Evolutionary conservation across 2,113 vertebrate genomes (phyloP).

Genomic region (Gasterosteus aculeatus): DNA sequence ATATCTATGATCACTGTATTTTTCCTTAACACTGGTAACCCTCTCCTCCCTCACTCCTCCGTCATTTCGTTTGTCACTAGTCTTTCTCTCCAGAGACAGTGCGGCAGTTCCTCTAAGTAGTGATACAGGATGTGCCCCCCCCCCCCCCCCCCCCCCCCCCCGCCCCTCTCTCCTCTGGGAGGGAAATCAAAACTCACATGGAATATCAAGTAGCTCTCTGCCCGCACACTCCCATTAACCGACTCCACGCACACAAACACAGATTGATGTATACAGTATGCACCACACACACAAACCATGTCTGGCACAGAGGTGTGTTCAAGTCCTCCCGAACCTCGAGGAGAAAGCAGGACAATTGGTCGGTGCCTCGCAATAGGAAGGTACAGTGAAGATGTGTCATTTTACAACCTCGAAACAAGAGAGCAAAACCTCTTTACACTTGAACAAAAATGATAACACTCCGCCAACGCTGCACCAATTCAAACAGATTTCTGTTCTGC

Average conservation of each 20-base stretch:
- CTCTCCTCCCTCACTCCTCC: conserved; percentile 1
- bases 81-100: conserved; percentile 45
- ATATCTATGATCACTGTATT: not conserved
- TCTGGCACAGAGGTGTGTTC: conserved; percentile 5
- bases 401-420: conserved; percentile 19
- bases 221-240: conserved; percentile 44
- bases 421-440: conserved; percentile 17
- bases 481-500: not conserved
- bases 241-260: conserved; percentile 23
- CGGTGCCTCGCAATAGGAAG: conserved; percentile 11
- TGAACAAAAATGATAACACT: conserved; percentile 2
- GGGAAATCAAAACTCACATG: conserved; percentile 70
- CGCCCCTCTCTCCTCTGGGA: conserved; percentile 51
- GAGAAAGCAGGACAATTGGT: conserved; percentile 6
- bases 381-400: conserved; percentile 6
- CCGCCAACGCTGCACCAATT: not conserved
- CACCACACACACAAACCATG: conserved; percentile 4
- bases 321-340: conserved; percentile 9
- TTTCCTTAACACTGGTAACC: not conserved
- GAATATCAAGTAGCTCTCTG: conserved; percentile 77
- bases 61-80: conserved; percentile 21
- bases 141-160: no score
- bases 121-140: conserved; percentile 66
- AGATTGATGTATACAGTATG: conserved; percentile 18
- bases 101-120: conserved; percentile 54